Percentiles rank a stretch among this genome's conserved stretches.
phyloP scores from a whole-genome alignment of 2,113 vertebrate species.

The Sardina pilchardus region DNA sequence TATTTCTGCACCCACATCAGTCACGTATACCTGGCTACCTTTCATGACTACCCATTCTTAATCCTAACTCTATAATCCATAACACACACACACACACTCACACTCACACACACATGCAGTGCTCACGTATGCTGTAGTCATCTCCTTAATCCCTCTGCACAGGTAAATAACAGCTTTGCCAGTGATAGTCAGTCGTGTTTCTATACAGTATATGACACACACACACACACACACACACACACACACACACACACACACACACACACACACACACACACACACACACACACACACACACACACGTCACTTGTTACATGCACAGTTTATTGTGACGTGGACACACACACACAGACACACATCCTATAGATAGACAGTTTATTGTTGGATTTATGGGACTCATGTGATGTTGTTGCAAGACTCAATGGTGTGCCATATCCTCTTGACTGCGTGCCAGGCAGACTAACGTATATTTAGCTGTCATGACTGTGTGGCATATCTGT shows the following conservation, averaged over 20 bases:
- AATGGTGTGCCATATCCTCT: neutral
- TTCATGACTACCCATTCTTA: neutral
- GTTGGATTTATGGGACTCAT: neutral
- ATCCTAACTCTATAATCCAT: slow-evolving; percentile 6
- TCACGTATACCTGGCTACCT: neutral
- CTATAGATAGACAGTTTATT: neutral
- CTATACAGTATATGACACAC: neutral
- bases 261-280: neutral
- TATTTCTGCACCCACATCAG: neutral
- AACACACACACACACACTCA: slow-evolving; percentile 5
- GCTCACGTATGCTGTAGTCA: neutral
- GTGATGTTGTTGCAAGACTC: neutral
- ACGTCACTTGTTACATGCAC: neutral
- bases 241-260: neutral
- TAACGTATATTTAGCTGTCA: neutral
- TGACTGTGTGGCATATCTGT: neutral
- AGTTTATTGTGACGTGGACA: neutral
- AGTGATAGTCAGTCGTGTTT: neutral
- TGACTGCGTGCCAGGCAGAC: neutral
- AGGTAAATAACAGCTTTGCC: neutral
- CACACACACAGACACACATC: neutral
- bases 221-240: neutral
- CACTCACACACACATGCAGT: neutral
- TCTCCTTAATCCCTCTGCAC: neutral
- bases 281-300: neutral